phyloP scores from a whole-genome alignment of 2,797 vertebrate genomes.

The Spondyliosoma cantharus region DNA sequence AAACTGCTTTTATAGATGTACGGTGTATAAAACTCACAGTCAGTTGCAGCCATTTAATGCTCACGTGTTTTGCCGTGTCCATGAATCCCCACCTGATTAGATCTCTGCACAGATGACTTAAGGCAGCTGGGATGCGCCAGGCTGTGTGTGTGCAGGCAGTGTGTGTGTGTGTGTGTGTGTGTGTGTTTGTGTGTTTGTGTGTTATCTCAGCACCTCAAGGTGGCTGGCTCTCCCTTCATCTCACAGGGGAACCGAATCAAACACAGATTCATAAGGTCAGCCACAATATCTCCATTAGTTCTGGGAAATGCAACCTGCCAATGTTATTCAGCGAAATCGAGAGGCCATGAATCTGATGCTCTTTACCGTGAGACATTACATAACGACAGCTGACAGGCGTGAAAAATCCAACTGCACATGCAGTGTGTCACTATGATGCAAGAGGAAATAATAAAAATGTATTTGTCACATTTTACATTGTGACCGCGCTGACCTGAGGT shows the following conservation, averaged over 20 bases:
- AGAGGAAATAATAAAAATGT: neutral
- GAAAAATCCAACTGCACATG: neutral
- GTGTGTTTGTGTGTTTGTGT: neutral
- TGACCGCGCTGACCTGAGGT: neutral
- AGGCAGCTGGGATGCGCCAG: slow-evolving; percentile 22
- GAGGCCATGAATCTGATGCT: slow-evolving; percentile 8
- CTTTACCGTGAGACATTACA: slow-evolving; percentile 2
- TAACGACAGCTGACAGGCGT: neutral
- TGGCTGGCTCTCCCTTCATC: slow-evolving; percentile 19
- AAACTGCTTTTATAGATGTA: neutral
- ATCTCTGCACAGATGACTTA: slow-evolving; percentile 18
- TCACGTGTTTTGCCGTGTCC: neutral
- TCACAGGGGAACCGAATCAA: slow-evolving; percentile 19
- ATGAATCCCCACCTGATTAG: slow-evolving; percentile 10
- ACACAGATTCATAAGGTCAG: slow-evolving; percentile 46
- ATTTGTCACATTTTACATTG: neutral
- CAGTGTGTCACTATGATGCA: neutral
- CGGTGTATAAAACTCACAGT: neutral
- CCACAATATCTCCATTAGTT: slow-evolving; percentile 3
- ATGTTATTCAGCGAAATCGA: slow-evolving; percentile 6
- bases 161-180: neutral
- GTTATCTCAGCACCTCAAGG: slow-evolving; percentile 37
- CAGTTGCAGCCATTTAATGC: neutral
- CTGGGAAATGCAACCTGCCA: slow-evolving; percentile 12
- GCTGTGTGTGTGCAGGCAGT: neutral